Evolutionary conservation across 2,797 vertebrate genomes (phyloP), one percentile per base, ranked within the genome.

Genomic region (Odontamblyopus rebecca): DNA sequence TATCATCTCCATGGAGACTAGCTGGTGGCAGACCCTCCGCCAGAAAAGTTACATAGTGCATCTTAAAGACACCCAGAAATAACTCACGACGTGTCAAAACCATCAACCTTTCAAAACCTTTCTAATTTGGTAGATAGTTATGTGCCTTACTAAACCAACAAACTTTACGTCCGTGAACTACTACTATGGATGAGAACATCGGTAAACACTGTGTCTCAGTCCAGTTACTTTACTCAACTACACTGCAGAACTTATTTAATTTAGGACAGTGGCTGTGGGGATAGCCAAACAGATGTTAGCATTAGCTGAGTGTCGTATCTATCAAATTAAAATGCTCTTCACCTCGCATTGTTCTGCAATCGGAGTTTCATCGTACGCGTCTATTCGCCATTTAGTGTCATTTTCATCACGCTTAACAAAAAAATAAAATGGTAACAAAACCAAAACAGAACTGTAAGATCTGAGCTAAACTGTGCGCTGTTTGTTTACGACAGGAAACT

Each of bases 261-360:
- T 16, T 1, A 7, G 23, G 7, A 54, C 19, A 54, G 0, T 57
- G 54, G 1, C 27, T 60, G 27, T 60, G 27, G 57, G 6, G 0
- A 30, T 60, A 30, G 57, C 15, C 27, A 16, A 57, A 8, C 50
- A 27, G 35, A 7, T 19, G 69, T 75, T 85, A 84, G 81, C 85
- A 71, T 80, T 80, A 78, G 80, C 78, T 62, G 76, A 11, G 26
- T 6, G 18, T 27, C 23, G 41, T 26, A 8, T 27, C 23, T 29
- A 65, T 4, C 41, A 3, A 78, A 71, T 23, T 59, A 51, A 62
- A 48, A 68, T 15, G 44, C 44, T 0, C 38, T 82, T 89, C 77
- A 95, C 94, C 95, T 93, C 65, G 50, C 65, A 87, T 95, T 93
- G 94, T 90, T 82, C 82, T 93, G 92, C 89, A 89, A 70, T 72